Conservation (phyloP, 2,113 vertebrate species). For the Atherinomorus stipes region DNA sequence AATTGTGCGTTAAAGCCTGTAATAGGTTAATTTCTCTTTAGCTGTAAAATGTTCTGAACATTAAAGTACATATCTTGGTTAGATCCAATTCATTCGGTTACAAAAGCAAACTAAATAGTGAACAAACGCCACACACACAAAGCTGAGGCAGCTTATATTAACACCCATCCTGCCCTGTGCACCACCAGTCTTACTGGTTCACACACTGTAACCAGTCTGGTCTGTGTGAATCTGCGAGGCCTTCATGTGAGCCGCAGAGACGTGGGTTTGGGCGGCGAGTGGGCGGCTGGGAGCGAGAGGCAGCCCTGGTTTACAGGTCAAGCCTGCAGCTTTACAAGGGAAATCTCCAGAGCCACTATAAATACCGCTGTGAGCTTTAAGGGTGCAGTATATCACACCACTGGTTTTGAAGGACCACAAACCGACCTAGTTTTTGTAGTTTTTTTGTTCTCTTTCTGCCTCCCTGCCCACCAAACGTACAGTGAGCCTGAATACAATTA, state of each 20-base stretch:
- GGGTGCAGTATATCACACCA: slow-evolving; percentile 81
- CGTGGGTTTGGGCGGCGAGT: slow-evolving; percentile 73
- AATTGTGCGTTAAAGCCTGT: background rate
- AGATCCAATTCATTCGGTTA: background rate
- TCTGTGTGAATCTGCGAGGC: slow-evolving; percentile 66
- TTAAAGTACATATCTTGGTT: too few relatives aligned
- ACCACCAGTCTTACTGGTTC: background rate
- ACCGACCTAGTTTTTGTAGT: slow-evolving; percentile 63
- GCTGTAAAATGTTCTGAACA: background rate
- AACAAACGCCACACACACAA: slow-evolving; percentile 3
- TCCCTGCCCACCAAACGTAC: slow-evolving; percentile 31
- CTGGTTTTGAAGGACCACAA: slow-evolving; percentile 72
- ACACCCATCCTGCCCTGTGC: background rate
- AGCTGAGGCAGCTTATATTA: slow-evolving; percentile 1
- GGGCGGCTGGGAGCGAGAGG: slow-evolving; percentile 68
- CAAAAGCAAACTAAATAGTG: background rate
- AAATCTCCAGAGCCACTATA: slow-evolving; percentile 88
- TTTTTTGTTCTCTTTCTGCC: slow-evolving; percentile 33
- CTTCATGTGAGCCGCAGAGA: slow-evolving; percentile 87
- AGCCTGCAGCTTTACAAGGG: slow-evolving; percentile 89
- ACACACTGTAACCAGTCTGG: slow-evolving; percentile 12
- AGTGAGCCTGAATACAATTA: slow-evolving; percentile 79
- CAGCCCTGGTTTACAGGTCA: slow-evolving; percentile 87
- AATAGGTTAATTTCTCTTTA: background rate
- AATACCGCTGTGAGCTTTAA: slow-evolving; percentile 82